Evolutionary conservation across 2,888 invertebrate genomes (phyloP), one percentile per base, ranked within the genome.

Genomic region (Pediacus dermestoides): DNA sequence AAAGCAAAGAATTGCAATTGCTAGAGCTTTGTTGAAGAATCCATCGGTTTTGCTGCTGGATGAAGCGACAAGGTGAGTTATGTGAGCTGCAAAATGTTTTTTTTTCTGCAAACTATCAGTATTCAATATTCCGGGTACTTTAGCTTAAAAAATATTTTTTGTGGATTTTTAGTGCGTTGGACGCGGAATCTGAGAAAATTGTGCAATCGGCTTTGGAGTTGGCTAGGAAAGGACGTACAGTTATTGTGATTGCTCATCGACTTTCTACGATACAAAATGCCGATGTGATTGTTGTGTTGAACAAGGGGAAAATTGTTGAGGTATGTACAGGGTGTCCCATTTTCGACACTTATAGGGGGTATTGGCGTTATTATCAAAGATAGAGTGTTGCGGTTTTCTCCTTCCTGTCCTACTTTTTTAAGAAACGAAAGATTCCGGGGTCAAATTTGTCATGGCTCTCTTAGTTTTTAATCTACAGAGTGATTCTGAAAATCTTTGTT

Each of bases 1-100:
- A 69, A 88, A 93, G 52, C 95, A 96, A 64, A 74, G 96, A 49
- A 86, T 96, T 44, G 95, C 95, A 1, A 95, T 97, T 45, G 96
- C 96, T 0, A 72, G 96, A 37, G 96, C 96, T 0, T 75, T 96
- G 25, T 70, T 97, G 1, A 96, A 95, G 67, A 82, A 91, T 63
- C 95, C 96, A 0, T 80, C 85, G 2, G 77, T 93, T 38, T 73
- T 96, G 31, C 83, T 93, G 59, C 68, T 96, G 39, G 96, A 96
- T 66, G 96, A 96, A 72, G 95, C 96, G 8, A 96, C 96, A 1
- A 89, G 89, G 89, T 88, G 61, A 36, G 14, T 30, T 26, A 11
- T 16, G 2, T 15, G 4, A 12, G 16, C 16, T 16, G 2, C 2
- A 16, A 18, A 9, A 13, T 30, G 14, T 16, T n/a, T n/a, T n/a